These are phyloP conservation scores for Aulostomus chinensis DNA, from an alignment of 2,797 vertebrate genomes.

Conservation along the genomic window DNA sequence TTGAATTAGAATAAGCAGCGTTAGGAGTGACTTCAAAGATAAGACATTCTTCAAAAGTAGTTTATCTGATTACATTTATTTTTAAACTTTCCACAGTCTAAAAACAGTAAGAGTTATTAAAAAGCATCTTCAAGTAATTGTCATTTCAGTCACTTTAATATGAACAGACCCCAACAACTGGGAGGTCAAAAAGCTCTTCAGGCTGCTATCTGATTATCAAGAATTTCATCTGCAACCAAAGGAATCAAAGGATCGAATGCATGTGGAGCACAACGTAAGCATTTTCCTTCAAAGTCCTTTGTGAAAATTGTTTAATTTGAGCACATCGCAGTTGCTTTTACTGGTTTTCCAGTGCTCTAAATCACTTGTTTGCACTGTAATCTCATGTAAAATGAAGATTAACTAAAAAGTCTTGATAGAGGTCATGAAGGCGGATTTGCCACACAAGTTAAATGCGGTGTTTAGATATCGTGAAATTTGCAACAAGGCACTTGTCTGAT, in stretches of 20 bases:
- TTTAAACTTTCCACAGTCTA: too few relatives aligned
- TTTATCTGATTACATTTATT: not conserved
- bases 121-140: conserved; percentile 8
- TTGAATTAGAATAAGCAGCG: not conserved
- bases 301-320: too few relatives aligned
- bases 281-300: conserved; percentile 44
- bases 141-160: conserved; percentile 22
- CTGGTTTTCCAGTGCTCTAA: too few relatives aligned
- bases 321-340: too few relatives aligned
- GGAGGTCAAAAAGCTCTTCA: conserved; percentile 3
- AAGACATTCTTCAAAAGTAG: not conserved
- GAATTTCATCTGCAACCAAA: conserved; percentile 45
- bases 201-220: conserved; percentile 41
- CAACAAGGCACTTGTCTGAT: conserved; percentile 60
- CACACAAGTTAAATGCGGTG: conserved; percentile 50
- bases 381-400: too few relatives aligned
- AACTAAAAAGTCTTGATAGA: too few relatives aligned
- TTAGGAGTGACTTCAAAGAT: not conserved
- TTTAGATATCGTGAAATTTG: too few relatives aligned
- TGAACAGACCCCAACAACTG: conserved; percentile 4
- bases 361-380: too few relatives aligned
- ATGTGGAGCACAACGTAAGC: too few relatives aligned
- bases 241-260: conserved; percentile 29
- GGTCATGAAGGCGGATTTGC: conserved; percentile 19
- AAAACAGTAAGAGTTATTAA: too few relatives aligned